Base-by-base conservation (phyloP, 2,113 vertebrate species). In the Upupa epops region DNA sequence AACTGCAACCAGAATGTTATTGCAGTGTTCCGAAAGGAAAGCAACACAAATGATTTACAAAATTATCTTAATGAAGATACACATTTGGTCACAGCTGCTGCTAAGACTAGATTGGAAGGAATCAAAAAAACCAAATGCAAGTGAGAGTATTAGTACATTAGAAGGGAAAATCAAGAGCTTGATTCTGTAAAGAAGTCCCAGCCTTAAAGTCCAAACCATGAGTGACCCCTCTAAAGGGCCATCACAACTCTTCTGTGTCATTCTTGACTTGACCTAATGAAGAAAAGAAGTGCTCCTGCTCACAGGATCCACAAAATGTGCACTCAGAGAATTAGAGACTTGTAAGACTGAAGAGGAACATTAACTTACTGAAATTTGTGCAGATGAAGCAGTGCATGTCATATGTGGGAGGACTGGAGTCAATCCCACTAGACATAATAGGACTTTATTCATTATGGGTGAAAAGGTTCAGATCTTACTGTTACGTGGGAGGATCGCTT, bases 371-470 rank as follows among this genome's bases (percentile, higher is more conserved):
- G 22, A 65, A 64, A 71, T 60, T 32, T 1, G 52, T 63, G 68
- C 94, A 94, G 88, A 93, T 74, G 79, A 88, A 91, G 20, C 2
- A 0, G 8, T 40, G 60, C 22, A 8, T 34, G 36, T 66, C 22
- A 3, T 7, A 32, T 17, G 58, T 29, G 77, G 66, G 54, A 85
- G 46, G 90, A 95, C 28, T 91, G 25, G 60, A 89, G 94, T 93
- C 92, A 89, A 94, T 92, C 96, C 79, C 19, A 36, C 95, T 92
- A 95, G 25, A 32, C 16, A 10, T 91, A 97, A 93, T 58, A 68
- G 82, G 84, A 83, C 84, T 95, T 88, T 5, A 86, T 34, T 72
- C 61, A 66, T 86, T 72, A 64, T 28, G 32, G 80, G 83, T 74
- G 69, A 68, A 85, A 77, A 92, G 76, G 79, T 48, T 49, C 28